These are phyloP conservation scores for Cochlearius cochlearius DNA, from an alignment of 2,113 vertebrate genomes.

Conservation along the genomic window DNA sequence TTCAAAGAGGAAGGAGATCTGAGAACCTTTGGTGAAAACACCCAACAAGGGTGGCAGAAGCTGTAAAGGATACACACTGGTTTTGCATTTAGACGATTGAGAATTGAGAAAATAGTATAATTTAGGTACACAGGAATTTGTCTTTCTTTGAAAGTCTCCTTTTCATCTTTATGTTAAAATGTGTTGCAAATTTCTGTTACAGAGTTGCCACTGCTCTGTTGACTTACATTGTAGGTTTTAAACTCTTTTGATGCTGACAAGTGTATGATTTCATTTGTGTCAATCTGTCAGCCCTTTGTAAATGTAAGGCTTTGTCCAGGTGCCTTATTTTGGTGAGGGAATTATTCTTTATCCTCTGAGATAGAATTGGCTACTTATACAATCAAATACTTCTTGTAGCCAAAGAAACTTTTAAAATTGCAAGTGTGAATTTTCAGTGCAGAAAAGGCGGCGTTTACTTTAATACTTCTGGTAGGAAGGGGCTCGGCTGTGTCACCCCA, in stretches of 20 bases:
- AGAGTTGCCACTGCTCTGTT: neutral
- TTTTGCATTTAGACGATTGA: neutral
- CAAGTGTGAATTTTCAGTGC: neutral
- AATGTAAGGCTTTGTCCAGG: neutral
- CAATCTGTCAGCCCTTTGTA: neutral
- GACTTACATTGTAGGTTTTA: neutral
- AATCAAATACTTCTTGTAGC: neutral
- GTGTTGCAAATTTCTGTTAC: neutral
- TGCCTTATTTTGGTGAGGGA: neutral
- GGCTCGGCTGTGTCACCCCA: neutral
- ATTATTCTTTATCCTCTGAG: neutral
- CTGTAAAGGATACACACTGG: accelerated
- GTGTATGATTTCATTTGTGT: neutral
- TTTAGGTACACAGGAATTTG: neutral
- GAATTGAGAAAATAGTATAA: neutral
- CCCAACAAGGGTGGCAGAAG: neutral
- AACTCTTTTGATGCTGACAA: neutral
- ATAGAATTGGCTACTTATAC: neutral
- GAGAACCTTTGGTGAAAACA: neutral
- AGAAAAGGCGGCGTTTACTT: neutral
- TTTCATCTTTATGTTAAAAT: neutral
- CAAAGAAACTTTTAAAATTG: neutral
- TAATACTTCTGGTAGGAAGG: neutral
- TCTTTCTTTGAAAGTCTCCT: neutral
- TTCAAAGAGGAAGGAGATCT: neutral